phyloP scores from a whole-genome alignment of 2,888 invertebrate genomes.

The Dryomyza anilis region DNA sequence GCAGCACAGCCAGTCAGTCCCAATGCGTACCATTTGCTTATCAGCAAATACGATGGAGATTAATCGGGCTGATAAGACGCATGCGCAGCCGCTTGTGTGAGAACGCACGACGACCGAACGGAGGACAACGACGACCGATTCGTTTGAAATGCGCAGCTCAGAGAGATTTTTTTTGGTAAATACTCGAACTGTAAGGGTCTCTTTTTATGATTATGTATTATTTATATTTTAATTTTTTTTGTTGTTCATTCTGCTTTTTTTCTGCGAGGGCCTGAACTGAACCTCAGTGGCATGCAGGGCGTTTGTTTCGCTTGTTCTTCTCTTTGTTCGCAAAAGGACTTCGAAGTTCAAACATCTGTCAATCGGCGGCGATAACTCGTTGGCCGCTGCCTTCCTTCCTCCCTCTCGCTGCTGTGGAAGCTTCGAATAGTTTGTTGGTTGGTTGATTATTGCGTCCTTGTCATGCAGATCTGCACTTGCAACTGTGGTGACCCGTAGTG shows the following conservation, averaged over 20 bases:
- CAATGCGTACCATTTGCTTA: too few relatives aligned
- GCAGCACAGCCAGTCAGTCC: too few relatives aligned
- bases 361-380: slow-evolving; percentile 55
- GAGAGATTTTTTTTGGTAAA: slow-evolving; percentile 13
- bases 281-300: slow-evolving; percentile 2
- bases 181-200: slow-evolving; percentile 5
- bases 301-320: slow-evolving; percentile 9
- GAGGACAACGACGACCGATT: too few relatives aligned
- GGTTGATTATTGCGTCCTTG: too few relatives aligned
- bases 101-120: slow-evolving; percentile 5
- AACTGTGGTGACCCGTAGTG: too few relatives aligned
- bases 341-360: slow-evolving; percentile 50
- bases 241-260: neutral
- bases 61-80: slow-evolving; percentile 53
- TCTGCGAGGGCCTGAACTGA: neutral
- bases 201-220: neutral
- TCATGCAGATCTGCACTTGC: too few relatives aligned
- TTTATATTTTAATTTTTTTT: neutral
- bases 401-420: neutral
- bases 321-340: slow-evolving; percentile 10
- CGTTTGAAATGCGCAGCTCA: too few relatives aligned
- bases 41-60: slow-evolving; percentile 54
- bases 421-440: too few relatives aligned
- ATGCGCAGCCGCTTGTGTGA: slow-evolving; percentile 34
- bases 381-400: slow-evolving; percentile 32